These are phyloP conservation scores for Tetragnatha montana DNA, from an alignment of 2,888 invertebrate species.

Conservation along the genomic window DNA sequence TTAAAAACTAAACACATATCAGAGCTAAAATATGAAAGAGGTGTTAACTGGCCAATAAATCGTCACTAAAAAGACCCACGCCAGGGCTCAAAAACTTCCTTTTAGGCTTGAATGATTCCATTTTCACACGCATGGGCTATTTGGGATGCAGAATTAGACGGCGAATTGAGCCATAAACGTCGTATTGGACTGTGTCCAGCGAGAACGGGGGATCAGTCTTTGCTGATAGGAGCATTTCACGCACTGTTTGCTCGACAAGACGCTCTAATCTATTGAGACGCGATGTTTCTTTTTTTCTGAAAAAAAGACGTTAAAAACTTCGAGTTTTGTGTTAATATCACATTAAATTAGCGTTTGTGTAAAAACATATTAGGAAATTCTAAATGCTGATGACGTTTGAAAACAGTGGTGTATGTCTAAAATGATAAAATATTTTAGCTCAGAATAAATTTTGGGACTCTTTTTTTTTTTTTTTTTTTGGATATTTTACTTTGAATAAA, in stretches of 20 bases:
- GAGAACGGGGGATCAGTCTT: constrained; percentile 5
- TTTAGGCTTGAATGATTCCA: constrained; percentile 42
- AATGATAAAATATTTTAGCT: no score
- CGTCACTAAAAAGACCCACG: not conserved
- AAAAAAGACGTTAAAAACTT: no score
- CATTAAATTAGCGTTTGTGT: not conserved
- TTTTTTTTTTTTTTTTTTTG: no score
- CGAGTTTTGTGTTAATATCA: not conserved
- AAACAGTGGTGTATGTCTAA: no score
- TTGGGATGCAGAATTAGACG: constrained; percentile 20
- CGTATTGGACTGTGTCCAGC: constrained; percentile 51
- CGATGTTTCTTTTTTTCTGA: not conserved
- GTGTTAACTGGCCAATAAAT: constrained; percentile 36
- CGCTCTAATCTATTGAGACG: not conserved
- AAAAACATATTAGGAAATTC: no score
- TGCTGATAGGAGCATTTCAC: constrained; percentile 21
- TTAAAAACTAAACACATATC: not conserved
- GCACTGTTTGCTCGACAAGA: constrained; percentile 17
- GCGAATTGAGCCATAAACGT: constrained; percentile 50
- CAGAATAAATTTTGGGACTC: no score
- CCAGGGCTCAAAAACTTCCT: constrained; percentile 11
- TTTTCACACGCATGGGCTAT: constrained; percentile 49
- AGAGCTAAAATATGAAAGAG: not conserved
- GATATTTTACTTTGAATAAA: no score
- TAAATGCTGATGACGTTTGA: no score